Base-by-base conservation (phyloP, 2,888 invertebrate species). In the Litoditis marina region DNA sequence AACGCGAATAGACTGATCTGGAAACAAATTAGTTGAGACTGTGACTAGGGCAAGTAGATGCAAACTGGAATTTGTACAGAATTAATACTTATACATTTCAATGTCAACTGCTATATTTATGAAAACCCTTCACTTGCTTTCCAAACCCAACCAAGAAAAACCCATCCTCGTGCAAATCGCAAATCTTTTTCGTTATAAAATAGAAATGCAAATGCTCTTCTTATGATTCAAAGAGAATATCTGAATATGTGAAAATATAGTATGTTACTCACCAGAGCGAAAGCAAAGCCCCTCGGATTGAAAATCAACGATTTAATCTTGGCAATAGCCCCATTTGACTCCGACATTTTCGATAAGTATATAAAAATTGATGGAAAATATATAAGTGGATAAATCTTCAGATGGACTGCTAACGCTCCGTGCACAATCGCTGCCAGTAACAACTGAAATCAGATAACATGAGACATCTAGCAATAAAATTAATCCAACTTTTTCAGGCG, bases 361-460 rank as follows among this genome's bases (percentile, higher is more conserved):
- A 82, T 16, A 49, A 74, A 82, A 16, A 83, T 66, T 6, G 76
- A 88, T 0, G 91, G 89, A 36, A 93, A 86, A 82, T 93, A 94
- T 0, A 90, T 89, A 19, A 95, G 80, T 0, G 98, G 96, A 84
- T 96, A 98, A 7, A 98, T 85, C 66, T 96, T 89, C 60, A 95
- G 87, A 85, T 98, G 96, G 67, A 96, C 89, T 0, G 94, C 88
- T 39, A 94, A 79, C 11, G 65, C 51, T 0, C 92, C 96, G 70
- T 92, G 89, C 1, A 90, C 83, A 2, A 92, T 65, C 0, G 94
- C 94, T 0, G 91, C 88, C 0, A 70, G 39, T 19, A 76, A 49
- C 59, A 69, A 73, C 63, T 65, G 49, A 42, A 63, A 63, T 30
- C n/a, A n/a, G n/a, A n/a, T n/a, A 16, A 13, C 16, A n/a, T 47